phyloP scores from a whole-genome alignment of 2,888 invertebrate genomes.

The Acanthosoma haemorrhoidale region DNA sequence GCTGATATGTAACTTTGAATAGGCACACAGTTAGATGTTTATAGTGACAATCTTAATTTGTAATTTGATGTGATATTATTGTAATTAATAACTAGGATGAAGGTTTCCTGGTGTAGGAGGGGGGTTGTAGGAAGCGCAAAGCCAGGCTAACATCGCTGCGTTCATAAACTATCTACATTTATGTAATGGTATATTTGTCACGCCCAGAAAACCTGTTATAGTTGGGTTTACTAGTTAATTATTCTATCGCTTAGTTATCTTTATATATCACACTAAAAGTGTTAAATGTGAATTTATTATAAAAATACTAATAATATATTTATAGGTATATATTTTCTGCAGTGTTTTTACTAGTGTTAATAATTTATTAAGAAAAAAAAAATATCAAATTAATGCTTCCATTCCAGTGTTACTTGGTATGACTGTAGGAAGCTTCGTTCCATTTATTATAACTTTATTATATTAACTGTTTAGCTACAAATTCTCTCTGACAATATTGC shows the following conservation, averaged over 20 bases:
- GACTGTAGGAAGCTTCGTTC: constrained; percentile 25
- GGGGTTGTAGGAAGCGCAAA: neutral
- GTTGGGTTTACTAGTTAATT: constrained; percentile 27
- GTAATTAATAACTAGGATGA: constrained; percentile 23
- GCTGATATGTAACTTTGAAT: constrained; percentile 15
- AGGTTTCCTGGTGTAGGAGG: neutral
- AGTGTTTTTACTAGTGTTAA: constrained; percentile 30
- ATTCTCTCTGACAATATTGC: constrained; percentile 17
- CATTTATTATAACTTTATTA: constrained; percentile 28
- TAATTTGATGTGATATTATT: constrained; percentile 41
- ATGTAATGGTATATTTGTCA: constrained; percentile 21
- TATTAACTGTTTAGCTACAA: constrained; percentile 20
- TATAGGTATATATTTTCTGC: constrained; percentile 29
- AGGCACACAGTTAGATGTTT: constrained; percentile 40
- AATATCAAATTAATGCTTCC: constrained; percentile 31
- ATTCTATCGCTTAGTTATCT: constrained; percentile 25
- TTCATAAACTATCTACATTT: neutral
- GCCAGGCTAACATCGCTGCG: neutral
- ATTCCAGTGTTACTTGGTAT: constrained; percentile 30
- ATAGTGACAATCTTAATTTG: constrained; percentile 41
- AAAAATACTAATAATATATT: constrained; percentile 24
- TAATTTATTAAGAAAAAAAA: constrained; percentile 19
- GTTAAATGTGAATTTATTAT: constrained; percentile 28
- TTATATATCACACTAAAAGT: constrained; percentile 13
- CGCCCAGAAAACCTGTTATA: constrained; percentile 2